Conservation (phyloP, 2,888 invertebrate genomes). For the Spodoptera exigua region DNA sequence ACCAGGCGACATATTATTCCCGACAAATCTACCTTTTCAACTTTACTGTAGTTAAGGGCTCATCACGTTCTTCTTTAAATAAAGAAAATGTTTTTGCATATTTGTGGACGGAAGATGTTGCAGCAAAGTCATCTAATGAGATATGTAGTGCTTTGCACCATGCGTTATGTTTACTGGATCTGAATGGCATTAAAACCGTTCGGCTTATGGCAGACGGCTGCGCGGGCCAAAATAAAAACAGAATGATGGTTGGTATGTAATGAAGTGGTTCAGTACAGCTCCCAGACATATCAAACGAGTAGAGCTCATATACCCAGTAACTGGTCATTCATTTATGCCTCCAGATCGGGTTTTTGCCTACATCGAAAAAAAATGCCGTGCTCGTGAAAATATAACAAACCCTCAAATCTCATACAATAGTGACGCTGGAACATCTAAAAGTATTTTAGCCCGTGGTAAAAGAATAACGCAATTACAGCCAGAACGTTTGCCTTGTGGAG, state of each 20-base stretch:
- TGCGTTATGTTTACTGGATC: slow-evolving; percentile 26
- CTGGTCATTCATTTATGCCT: slow-evolving; percentile 37
- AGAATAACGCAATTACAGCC: slow-evolving; percentile 11
- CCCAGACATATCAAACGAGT: slow-evolving; percentile 15
- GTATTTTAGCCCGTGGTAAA: slow-evolving; percentile 15
- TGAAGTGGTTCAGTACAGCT: slow-evolving; percentile 26
- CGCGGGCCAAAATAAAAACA: slow-evolving; percentile 44
- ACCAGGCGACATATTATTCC: slow-evolving; percentile 53
- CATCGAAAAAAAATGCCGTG: slow-evolving; percentile 31
- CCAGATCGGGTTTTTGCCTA: slow-evolving; percentile 38
- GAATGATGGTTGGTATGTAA: slow-evolving; percentile 30
- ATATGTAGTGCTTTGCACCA: slow-evolving; percentile 26
- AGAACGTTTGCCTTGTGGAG: slow-evolving; percentile 17
- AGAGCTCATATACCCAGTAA: slow-evolving; percentile 33
- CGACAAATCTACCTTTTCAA: slow-evolving; percentile 43
- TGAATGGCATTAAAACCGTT: slow-evolving; percentile 18
- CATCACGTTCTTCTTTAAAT: slow-evolving; percentile 54
- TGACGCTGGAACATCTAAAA: slow-evolving; percentile 11
- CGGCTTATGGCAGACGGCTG: slow-evolving; percentile 29
- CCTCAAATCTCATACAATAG: slow-evolving; percentile 18
- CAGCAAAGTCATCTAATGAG: slow-evolving; percentile 35
- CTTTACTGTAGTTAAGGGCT: slow-evolving; percentile 45
- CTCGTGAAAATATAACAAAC: slow-evolving; percentile 20
- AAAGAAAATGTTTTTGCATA: slow-evolving; percentile 57
- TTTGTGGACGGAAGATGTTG: slow-evolving; percentile 48